Evolutionary conservation across 2,113 vertebrate species (phyloP).

Genomic region (Cyprinodon brontotheroides): DNA sequence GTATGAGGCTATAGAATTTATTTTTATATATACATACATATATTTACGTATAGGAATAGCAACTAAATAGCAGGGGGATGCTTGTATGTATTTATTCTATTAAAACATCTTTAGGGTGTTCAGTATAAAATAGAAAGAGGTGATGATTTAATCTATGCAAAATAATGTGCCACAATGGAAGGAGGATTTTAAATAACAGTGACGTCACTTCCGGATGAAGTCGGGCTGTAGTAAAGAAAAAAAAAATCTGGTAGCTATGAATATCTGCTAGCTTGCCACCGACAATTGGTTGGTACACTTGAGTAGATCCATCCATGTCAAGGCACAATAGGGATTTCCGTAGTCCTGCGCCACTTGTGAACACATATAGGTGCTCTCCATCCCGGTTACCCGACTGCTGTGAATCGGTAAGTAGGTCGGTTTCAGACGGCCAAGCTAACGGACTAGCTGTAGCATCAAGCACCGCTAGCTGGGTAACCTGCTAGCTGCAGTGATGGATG

Average conservation of each 20-base stretch:
- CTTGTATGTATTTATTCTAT: no score
- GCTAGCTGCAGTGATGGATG: conserved; percentile 45
- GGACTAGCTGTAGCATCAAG: conserved; percentile 43
- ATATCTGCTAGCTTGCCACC: conserved; percentile 64
- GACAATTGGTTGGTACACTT: conserved; percentile 37
- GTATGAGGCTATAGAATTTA: no score
- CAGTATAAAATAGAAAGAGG: neutral
- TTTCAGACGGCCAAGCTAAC: conserved; percentile 40
- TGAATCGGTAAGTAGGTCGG: conserved; percentile 70
- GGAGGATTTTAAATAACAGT: conserved; percentile 40
- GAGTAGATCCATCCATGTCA: conserved; percentile 72
- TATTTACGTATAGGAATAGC: no score
- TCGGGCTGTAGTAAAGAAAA: conserved; percentile 65
- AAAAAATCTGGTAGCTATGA: conserved; percentile 62
- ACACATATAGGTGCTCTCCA: conserved; percentile 41
- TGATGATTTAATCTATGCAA: neutral
- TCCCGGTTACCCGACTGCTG: conserved; percentile 38
- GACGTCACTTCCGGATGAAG: conserved; percentile 71
- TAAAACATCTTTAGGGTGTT: no score
- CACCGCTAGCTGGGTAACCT: conserved; percentile 39
- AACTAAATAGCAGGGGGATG: no score
- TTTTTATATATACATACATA: no score
- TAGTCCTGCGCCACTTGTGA: conserved; percentile 57
- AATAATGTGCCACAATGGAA: neutral
- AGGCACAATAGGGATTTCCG: conserved; percentile 49